Evolutionary conservation across 2,888 invertebrate species (phyloP), one percentile per base, ranked within the genome.

Genomic region (Euzetes globulus): DNA sequence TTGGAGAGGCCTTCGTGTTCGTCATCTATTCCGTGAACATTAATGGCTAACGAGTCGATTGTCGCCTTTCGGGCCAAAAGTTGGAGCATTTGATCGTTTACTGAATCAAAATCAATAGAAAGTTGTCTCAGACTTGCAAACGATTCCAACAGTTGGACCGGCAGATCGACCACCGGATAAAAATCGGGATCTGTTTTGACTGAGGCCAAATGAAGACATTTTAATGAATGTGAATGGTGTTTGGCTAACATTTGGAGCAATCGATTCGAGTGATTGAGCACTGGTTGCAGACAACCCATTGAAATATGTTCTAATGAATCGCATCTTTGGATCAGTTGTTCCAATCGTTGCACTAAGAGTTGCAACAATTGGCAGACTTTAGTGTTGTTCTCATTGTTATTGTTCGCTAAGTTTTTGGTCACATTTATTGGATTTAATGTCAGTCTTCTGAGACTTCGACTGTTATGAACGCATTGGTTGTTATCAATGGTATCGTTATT

Each of bases 131-230:
- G 82, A 78, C 85, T 85, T 75, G 83, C 82, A 80, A 89, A 89
- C 72, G 86, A 85, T 78, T 84, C 84, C 78, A 90, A 86, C 77
- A 86, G 82, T 72, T 84, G 81, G 72, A 86, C 84, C 79, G 88
- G 84, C 76, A 89, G 84, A 78, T 86, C 84, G 41, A 85, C 82
- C 70, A 86, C 83, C 72, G 86, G 85, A 83, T 89, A 89, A 80
- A 86, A 85, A 79, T 87, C 86, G 75, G 89, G 88, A 84, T 89
- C 88, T 81, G 88, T 88, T 82, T 90, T 90, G 41, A 90, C 87
- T 72, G 89, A 88, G 78, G 89, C 88, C 79, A 90, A 83, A 79
- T 89, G 88, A 60, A 90, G 84, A 77, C 86, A 85, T 76, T 86
- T 85, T 71, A 90, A 81, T 75, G 86, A 86, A 78, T 86, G 84